Conservation (phyloP, 2,797 vertebrate genomes). For the Psittacula derbiana region DNA sequence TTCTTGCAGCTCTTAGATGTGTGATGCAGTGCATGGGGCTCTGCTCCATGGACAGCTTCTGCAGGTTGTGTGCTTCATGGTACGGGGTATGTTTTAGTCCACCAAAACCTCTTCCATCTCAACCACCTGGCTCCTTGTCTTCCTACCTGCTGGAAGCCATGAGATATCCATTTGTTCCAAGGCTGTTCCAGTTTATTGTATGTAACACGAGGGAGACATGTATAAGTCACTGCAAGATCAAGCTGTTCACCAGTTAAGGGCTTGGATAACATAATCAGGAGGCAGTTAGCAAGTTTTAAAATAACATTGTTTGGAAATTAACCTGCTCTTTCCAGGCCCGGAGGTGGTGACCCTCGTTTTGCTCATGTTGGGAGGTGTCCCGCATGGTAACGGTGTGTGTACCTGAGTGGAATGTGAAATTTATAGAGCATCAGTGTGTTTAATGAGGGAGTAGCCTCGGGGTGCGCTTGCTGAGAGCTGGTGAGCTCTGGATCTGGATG, state of each 20-base stretch:
- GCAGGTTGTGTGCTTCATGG: fast-evolving
- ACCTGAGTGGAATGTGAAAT: slow-evolving; percentile 53
- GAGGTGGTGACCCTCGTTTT: slow-evolving; percentile 30
- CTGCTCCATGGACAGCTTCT: background rate
- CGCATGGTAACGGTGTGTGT: background rate
- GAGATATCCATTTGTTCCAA: background rate
- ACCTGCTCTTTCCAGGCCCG: slow-evolving; percentile 45
- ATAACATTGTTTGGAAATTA: slow-evolving; percentile 64
- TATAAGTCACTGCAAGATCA: background rate
- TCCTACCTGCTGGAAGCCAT: background rate
- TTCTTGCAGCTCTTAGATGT: background rate
- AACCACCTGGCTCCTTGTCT: background rate
- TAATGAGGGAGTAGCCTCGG: slow-evolving; percentile 50
- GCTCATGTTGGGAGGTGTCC: slow-evolving; percentile 19
- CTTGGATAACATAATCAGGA: slow-evolving; percentile 57
- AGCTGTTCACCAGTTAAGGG: slow-evolving; percentile 27
- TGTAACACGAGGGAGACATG: background rate
- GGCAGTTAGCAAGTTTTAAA: slow-evolving; percentile 70
- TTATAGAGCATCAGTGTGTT: slow-evolving; percentile 43
- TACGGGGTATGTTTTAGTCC: background rate
- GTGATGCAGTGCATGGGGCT: fast-evolving
- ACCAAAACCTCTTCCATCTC: background rate
- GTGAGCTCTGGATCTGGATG: background rate
- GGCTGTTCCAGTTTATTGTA: background rate
- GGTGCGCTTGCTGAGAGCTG: background rate